These are phyloP conservation scores for Alethe castanea DNA, from an alignment of 2,113 vertebrate genomes.

Conservation along the genomic window DNA sequence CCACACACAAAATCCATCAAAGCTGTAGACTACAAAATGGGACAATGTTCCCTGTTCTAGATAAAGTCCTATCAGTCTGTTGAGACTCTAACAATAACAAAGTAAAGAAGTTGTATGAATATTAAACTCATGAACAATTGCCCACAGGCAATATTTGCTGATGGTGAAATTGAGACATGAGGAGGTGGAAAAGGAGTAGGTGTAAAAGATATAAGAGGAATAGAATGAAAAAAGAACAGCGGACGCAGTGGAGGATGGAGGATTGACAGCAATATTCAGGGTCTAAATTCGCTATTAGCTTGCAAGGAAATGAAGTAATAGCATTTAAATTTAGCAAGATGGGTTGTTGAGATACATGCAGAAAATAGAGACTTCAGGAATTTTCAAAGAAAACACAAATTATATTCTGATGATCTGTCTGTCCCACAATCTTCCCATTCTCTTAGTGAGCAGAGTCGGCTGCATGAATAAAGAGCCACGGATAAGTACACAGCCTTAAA, in stretches of 20 bases:
- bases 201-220: background rate
- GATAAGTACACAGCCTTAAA: background rate
- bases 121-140: background rate
- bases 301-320: conserved; percentile 28
- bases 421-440: background rate
- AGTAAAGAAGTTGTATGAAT: background rate
- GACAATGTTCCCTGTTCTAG: background rate
- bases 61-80: background rate
- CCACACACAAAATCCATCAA: background rate
- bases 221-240: background rate
- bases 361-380: conserved; percentile 6
- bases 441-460: background rate
- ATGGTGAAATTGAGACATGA: background rate
- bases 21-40: background rate
- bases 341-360: background rate
- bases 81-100: background rate
- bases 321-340: background rate
- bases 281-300: background rate
- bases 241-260: background rate
- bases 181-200: background rate
- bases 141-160: background rate
- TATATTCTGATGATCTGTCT: background rate
- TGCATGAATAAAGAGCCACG: background rate
- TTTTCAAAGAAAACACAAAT: background rate
- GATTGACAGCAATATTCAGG: conserved; percentile 6